phyloP scores from a whole-genome alignment of 2,797 vertebrate species.

The Lagorchestes hirsutus region DNA sequence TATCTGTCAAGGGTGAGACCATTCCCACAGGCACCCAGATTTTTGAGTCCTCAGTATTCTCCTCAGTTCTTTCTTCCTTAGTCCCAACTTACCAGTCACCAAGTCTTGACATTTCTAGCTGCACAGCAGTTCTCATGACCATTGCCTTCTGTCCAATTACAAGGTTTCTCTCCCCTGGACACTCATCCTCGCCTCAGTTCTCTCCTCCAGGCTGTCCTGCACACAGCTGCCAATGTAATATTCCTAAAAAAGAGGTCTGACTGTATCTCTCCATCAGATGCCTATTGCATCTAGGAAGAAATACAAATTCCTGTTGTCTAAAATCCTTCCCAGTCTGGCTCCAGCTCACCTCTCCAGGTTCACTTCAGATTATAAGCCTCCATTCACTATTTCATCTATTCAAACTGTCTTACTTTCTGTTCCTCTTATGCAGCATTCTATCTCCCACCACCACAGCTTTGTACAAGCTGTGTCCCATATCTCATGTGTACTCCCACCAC shows the following conservation, averaged over 20 bases:
- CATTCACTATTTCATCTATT: neutral
- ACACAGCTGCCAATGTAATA: neutral
- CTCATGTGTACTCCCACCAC: neutral
- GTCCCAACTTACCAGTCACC: neutral
- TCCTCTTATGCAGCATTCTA: neutral
- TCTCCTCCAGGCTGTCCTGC: neutral
- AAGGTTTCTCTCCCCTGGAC: neutral
- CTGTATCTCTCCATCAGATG: neutral
- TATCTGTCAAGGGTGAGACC: neutral
- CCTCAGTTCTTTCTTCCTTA: neutral
- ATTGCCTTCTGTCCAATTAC: neutral
- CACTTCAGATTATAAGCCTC: no score
- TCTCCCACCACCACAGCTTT: conserved; percentile 2
- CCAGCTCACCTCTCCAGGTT: neutral
- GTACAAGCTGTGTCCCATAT: neutral
- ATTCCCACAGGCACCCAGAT: neutral
- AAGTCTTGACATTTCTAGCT: neutral
- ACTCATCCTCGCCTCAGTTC: neutral
- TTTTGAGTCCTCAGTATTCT: neutral
- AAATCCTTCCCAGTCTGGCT: neutral
- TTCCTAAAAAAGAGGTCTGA: neutral
- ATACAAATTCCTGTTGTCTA: neutral
- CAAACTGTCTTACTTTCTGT: neutral
- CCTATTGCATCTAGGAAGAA: neutral
- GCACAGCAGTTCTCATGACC: neutral